Conservation (phyloP, 2,797 vertebrate genomes). For the Spheniscus humboldti region DNA sequence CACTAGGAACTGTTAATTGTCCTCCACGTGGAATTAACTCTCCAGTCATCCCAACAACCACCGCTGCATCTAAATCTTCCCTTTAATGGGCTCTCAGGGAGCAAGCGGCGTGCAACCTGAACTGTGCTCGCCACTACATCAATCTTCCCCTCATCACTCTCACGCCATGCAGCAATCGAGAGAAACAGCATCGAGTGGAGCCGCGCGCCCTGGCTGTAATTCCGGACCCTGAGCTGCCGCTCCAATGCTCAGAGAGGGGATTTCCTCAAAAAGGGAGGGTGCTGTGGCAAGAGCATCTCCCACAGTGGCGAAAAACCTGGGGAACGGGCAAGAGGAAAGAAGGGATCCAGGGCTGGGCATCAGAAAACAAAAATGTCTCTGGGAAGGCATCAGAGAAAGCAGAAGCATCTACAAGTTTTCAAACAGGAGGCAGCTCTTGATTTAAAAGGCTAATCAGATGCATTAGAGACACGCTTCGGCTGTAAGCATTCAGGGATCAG, state of each 20-base stretch:
- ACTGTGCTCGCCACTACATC: neutral
- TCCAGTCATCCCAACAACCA: neutral
- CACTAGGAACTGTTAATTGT: slow-evolving; percentile 44
- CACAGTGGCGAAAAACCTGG: neutral
- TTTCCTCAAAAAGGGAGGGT: neutral
- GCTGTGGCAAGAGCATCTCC: neutral
- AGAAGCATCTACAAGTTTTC: neutral
- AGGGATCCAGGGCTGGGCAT: neutral
- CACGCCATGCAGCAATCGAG: neutral
- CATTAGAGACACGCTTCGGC: neutral
- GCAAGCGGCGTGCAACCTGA: neutral
- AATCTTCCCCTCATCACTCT: slow-evolving; percentile 25
- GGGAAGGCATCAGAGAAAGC: neutral
- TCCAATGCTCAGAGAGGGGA: neutral
- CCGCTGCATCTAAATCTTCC: slow-evolving; percentile 26
- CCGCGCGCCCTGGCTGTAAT: neutral
- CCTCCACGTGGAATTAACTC: slow-evolving; percentile 21
- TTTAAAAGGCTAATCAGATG: neutral
- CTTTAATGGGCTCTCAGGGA: slow-evolving; percentile 35
- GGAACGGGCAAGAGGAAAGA: neutral
- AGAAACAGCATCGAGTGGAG: neutral
- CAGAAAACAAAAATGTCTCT: neutral
- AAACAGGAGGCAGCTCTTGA: neutral
- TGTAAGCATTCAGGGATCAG: neutral
- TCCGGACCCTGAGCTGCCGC: neutral